Evolutionary conservation across 2,888 invertebrate genomes (phyloP).

Genomic region (Volucella zonaria): DNA sequence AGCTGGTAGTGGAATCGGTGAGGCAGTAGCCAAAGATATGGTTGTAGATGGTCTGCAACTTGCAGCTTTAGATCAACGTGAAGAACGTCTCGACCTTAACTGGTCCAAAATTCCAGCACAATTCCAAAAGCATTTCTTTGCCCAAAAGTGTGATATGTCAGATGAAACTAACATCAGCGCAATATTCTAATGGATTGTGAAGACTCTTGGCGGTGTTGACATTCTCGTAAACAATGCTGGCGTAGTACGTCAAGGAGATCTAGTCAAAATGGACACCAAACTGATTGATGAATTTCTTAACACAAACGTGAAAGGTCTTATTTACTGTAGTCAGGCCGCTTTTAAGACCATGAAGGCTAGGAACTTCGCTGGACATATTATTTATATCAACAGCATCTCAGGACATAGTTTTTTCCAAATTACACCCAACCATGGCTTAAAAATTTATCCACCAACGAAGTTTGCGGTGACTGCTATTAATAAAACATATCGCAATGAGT

Average conservation of each 20-base stretch:
- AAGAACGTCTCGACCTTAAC: slow-evolving; percentile 76
- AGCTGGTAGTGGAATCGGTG: too few species aligned
- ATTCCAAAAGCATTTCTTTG: slow-evolving; percentile 76
- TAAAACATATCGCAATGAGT: slow-evolving; percentile 75
- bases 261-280: slow-evolving; percentile 36
- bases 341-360: slow-evolving; percentile 82
- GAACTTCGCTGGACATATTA: slow-evolving; percentile 82
- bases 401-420: slow-evolving; percentile 44
- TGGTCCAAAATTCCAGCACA: slow-evolving; percentile 38
- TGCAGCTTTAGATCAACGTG: slow-evolving; percentile 83
- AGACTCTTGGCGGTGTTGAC: slow-evolving; percentile 83
- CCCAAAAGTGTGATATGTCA: slow-evolving; percentile 83
- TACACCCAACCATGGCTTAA: slow-evolving; percentile 43
- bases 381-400: too few species aligned
- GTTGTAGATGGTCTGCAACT: slow-evolving; percentile 83
- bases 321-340: slow-evolving; percentile 82
- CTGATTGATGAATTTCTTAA: slow-evolving; percentile 77
- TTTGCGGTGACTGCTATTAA: slow-evolving; percentile 75
- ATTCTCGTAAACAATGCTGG: too few species aligned
- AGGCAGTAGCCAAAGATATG: slow-evolving; percentile 80
- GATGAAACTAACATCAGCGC: slow-evolving; percentile 83
- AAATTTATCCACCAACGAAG: slow-evolving; percentile 75
- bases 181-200: slow-evolving; percentile 83
- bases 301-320: slow-evolving; percentile 81
- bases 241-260: slow-evolving; percentile 19